Base-by-base conservation (phyloP, 2,888 invertebrate genomes). In the Brachypalpus laphriformis region DNA sequence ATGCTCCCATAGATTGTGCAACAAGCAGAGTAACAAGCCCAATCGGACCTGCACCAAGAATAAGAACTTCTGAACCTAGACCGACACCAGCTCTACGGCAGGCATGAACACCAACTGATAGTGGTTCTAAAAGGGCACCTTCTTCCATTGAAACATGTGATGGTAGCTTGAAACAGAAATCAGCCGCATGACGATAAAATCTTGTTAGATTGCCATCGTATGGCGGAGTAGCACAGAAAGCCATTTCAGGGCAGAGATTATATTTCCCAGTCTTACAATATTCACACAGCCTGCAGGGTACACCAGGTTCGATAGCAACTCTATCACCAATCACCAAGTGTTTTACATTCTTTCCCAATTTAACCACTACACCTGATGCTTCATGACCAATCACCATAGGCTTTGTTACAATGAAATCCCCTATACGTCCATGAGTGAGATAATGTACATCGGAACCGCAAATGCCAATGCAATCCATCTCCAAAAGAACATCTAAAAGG, bases 381-480 rank as follows among this genome's bases (percentile, higher is more conserved):
- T 99, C 99, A 90, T 99, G 99, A 0, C 99, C 99, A 90, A 99
- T 96, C 31, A 98, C 94, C 98, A 99, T 98, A 7, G 99, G 99
- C 59, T 95, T 94, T 80, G 94, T 94, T 0, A 99, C 94, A 31
- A 98, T 93, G 90, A 98, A 98, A 90, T 96, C 94, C 0, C 97
- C 98, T 90, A 98, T 98, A 16, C 94, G 91, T 8, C 98, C 99
- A 86, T 95, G 93, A 37, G 95, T 95, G 93, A 97, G 94, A 92
- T 98, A 99, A 92, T 98, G 98, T 4, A 99, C 97, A 92, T 99
- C 99, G 0, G 96, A 96, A 0, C 99, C 99, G 91, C 99, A 99
- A 89, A 99, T 99, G n/a, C 99, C 99, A 54, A 99, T 98, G 87
- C 95, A 95, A 90, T 96, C 96, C 96, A 98, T 98, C 87, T 95